Evolutionary conservation across 2,113 vertebrate species (phyloP).

Genomic region (Rhadina sibilatrix): DNA sequence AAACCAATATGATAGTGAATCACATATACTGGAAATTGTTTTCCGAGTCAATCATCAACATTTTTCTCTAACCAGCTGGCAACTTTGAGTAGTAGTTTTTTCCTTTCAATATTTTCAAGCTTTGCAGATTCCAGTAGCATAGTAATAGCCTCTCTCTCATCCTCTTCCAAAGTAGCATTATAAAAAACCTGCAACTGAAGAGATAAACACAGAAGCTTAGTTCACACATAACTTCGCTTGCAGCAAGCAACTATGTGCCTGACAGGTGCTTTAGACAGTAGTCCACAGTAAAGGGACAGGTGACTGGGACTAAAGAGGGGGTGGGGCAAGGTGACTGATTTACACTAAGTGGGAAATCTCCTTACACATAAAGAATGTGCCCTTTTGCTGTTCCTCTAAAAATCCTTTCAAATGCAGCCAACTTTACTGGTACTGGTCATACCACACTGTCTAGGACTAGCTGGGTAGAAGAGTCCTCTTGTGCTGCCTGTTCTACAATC

Average conservation of each 20-base stretch:
- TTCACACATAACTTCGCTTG: neutral
- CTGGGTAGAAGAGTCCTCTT: neutral
- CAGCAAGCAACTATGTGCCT: neutral
- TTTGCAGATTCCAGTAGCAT: constrained; percentile 54
- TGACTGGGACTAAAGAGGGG: neutral
- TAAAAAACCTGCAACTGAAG: constrained; percentile 75
- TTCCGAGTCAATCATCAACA: constrained; percentile 9
- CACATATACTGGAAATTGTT: neutral
- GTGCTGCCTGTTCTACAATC: neutral
- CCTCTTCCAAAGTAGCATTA: constrained; percentile 63
- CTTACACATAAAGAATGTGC: neutral
- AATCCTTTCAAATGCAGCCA: neutral
- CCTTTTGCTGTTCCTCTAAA: neutral
- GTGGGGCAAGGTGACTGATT: neutral
- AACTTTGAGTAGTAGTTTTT: constrained; percentile 13
- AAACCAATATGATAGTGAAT: neutral
- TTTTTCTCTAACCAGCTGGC: constrained; percentile 72
- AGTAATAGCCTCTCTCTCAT: constrained; percentile 15
- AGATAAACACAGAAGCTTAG: neutral
- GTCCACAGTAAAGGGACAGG: neutral
- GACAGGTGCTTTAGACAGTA: neutral
- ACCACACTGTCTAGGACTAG: neutral
- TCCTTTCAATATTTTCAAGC: constrained; percentile 53
- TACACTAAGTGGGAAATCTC: neutral
- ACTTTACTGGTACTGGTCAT: neutral